Evolutionary conservation across 2,797 vertebrate genomes (phyloP), one percentile per base, ranked within the genome.

Genomic region (Semaprochilodus insignis): DNA sequence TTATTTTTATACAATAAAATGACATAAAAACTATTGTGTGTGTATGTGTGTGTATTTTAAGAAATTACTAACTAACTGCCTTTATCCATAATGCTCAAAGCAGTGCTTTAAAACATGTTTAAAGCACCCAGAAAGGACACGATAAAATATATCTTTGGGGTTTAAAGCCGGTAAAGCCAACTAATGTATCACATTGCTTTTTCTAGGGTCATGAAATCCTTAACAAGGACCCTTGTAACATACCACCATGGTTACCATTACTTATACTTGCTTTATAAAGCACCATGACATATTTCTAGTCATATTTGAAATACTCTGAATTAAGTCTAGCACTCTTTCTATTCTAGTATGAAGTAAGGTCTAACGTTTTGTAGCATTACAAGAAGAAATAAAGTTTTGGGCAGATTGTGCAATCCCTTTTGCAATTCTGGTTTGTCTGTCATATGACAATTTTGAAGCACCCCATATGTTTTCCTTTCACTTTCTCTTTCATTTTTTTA

Each of bases 371-470:
- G 71, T 89, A 69, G 81, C 82, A 88, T 71, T 73, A 76, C 67
- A 86, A 84, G 72, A 66, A 78, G 79, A 89, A 84, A 81, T 44
- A 67, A 16, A 81, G 60, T 82, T 63, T 67, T 14, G 23, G 36
- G 23, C 34, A 17, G 82, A 60, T 90, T 90, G 63, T 76, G 77
- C 57, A 88, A 88, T 34, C 40, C 16, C 19, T 87, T 83, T 81
- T 87, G 78, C 82, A 87, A 90, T 74, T 55, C 67, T 77, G 83
- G 84, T 84, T 77, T 62, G 65, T 84, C 73, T 87, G 80, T 19
- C 66, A 77, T 67, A 80, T 87, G 72, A 83, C 74, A 55, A 80
- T 69, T 73, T 17, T 34, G 31, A 78, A 83, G 82, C 62, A 73
- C n/a, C 52, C 60, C 25, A 27, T 70, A 6, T 25, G 62, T 86